Conservation (phyloP, 2,113 vertebrate species). For the Sula dactylatra region DNA sequence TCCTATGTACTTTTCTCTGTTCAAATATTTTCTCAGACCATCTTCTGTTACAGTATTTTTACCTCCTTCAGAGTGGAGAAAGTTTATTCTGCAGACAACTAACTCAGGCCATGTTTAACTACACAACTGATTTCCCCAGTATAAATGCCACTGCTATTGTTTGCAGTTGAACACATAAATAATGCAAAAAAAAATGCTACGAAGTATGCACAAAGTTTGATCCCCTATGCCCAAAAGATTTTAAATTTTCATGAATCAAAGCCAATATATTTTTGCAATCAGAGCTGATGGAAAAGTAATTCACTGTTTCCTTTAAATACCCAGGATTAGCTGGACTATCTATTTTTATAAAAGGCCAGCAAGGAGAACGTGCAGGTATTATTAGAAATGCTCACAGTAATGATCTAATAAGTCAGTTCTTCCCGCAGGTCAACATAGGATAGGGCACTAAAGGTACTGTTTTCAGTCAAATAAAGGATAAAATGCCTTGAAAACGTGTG, state of each 20-base stretch:
- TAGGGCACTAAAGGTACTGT: neutral
- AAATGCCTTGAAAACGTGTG: neutral
- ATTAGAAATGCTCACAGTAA: neutral
- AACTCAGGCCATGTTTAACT: neutral
- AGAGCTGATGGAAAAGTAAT: neutral
- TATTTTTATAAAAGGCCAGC: neutral
- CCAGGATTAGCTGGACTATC: neutral
- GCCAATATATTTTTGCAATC: constrained; percentile 29
- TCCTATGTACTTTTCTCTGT: constrained; percentile 51
- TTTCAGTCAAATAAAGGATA: neutral
- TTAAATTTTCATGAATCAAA: constrained; percentile 58
- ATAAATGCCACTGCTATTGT: constrained; percentile 41
- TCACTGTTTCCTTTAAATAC: neutral
- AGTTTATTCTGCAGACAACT: constrained; percentile 13
- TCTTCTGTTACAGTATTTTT: constrained; percentile 6
- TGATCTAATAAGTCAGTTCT: neutral
- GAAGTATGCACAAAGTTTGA: constrained; percentile 42
- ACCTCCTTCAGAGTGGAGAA: neutral
- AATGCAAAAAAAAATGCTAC: neutral
- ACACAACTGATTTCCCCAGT: neutral
- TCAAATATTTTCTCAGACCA: constrained; percentile 61
- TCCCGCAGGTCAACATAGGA: neutral
- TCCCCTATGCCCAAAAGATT: constrained; percentile 32
- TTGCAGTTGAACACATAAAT: constrained; percentile 46
- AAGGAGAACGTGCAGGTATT: neutral